Conservation (phyloP, 2,113 vertebrate species). For the Oryzias woworae region DNA sequence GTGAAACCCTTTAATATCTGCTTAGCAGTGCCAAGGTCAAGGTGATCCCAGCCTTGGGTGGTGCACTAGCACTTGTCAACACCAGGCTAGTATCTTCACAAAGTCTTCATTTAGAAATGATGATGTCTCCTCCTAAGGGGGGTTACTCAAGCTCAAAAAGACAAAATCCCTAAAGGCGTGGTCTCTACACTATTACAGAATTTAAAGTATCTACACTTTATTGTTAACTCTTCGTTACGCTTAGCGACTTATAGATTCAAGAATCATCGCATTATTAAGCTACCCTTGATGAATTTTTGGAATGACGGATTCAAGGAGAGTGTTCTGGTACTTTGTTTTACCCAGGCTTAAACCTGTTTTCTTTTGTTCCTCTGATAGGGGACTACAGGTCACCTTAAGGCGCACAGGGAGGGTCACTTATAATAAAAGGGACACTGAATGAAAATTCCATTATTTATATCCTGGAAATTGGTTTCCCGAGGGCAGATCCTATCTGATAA, state of each 20-base stretch:
- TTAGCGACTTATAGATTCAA: too few relatives aligned
- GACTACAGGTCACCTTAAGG: conserved; percentile 53
- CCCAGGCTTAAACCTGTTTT: background rate
- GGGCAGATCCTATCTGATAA: conserved; percentile 63
- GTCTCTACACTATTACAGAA: too few relatives aligned
- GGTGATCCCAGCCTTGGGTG: conserved; percentile 65
- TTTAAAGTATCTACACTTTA: too few relatives aligned
- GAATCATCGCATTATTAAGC: too few relatives aligned
- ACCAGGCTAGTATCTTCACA: conserved; percentile 42
- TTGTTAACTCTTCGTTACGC: too few relatives aligned
- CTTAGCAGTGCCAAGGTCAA: conserved; percentile 40
- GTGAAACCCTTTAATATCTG: conserved; percentile 50
- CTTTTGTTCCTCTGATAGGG: background rate
- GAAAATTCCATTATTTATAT: conserved; percentile 81
- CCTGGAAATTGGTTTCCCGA: conserved; percentile 73
- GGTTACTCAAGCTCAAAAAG: background rate
- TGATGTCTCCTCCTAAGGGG: conserved; percentile 50
- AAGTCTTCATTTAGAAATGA: conserved; percentile 64
- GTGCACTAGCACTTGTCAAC: conserved; percentile 55
- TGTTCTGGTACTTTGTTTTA: too few relatives aligned
- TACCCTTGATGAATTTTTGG: too few relatives aligned
- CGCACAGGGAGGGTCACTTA: conserved; percentile 56
- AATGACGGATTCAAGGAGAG: too few relatives aligned
- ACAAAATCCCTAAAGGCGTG: too few relatives aligned
- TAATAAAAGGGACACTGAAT: conserved; percentile 75